These are phyloP conservation scores for Callimorpha dominula DNA, from an alignment of 2,888 invertebrate species.

Conservation along the genomic window DNA sequence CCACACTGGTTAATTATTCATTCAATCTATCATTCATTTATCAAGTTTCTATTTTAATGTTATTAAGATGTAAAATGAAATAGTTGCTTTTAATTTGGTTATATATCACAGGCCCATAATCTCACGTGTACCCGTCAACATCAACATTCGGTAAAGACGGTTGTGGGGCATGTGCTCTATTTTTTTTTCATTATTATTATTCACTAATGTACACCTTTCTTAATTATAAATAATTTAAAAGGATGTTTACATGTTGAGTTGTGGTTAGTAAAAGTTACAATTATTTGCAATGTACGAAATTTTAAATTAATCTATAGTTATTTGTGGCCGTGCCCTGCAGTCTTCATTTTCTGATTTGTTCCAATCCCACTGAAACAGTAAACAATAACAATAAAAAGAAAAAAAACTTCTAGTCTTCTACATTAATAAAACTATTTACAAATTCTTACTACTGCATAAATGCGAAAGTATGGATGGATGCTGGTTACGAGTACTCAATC, in stretches of 20 bases:
- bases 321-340: background rate
- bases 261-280: background rate
- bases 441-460: too few relatives aligned
- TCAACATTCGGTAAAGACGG: conserved; percentile 48
- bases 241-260: conserved; percentile 8
- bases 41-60: background rate
- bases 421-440: too few relatives aligned
- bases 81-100: conserved; percentile 3
- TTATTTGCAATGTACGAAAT: conserved; percentile 22
- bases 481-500: too few relatives aligned
- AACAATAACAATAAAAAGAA: too few relatives aligned
- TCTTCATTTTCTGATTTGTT: background rate
- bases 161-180: conserved; percentile 54
- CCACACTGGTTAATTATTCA: background rate
- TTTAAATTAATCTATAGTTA: background rate
- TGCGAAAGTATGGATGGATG: too few relatives aligned
- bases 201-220: conserved; percentile 37
- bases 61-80: background rate
- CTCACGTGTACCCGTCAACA: conserved; percentile 18
- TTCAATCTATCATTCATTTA: background rate
- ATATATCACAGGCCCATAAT: background rate
- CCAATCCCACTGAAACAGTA: too few relatives aligned
- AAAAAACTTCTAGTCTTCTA: too few relatives aligned
- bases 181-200: conserved; percentile 42
- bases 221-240: conserved; percentile 40